Conservation (phyloP, 2,888 invertebrate genomes). For the Formica aserva region DNA sequence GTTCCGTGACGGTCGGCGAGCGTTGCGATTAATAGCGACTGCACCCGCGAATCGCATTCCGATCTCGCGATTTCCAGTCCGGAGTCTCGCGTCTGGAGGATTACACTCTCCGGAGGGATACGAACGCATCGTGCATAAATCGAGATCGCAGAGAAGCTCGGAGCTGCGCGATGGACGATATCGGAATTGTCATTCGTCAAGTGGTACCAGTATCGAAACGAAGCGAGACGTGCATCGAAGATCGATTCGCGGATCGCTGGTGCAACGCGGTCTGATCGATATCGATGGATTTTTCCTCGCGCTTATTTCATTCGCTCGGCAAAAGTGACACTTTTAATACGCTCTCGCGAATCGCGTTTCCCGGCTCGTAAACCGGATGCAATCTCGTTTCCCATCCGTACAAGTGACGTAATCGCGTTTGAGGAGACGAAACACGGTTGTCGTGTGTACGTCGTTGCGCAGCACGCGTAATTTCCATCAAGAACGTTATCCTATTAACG, state of each 20-base stretch:
- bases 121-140: constrained; percentile 25
- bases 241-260: constrained; percentile 25
- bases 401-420: constrained; percentile 62
- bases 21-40: constrained; percentile 75
- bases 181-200: constrained; percentile 19
- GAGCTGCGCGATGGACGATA: constrained; percentile 6
- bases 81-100: constrained; percentile 23
- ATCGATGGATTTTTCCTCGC: constrained; percentile 18
- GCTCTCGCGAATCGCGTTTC: constrained; percentile 1
- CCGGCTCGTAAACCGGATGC: constrained; percentile 33
- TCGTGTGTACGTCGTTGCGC: constrained; percentile 34
- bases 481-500: constrained; percentile 6
- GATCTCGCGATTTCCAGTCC: constrained; percentile 58
- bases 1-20: constrained; percentile 78
- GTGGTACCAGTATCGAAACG: constrained; percentile 4
- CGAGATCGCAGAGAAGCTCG: not conserved
- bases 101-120: constrained; percentile 20
- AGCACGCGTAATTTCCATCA: constrained; percentile 22
- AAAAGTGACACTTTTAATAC: constrained; percentile 17
- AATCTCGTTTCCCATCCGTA: constrained; percentile 32
- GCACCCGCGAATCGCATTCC: constrained; percentile 75
- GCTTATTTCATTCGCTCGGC: not conserved
- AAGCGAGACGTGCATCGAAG: not conserved
- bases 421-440: constrained; percentile 6
- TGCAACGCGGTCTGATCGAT: constrained; percentile 23